Evolutionary conservation across 2,888 invertebrate species (phyloP).

Genomic region (Andrena dorsata): DNA sequence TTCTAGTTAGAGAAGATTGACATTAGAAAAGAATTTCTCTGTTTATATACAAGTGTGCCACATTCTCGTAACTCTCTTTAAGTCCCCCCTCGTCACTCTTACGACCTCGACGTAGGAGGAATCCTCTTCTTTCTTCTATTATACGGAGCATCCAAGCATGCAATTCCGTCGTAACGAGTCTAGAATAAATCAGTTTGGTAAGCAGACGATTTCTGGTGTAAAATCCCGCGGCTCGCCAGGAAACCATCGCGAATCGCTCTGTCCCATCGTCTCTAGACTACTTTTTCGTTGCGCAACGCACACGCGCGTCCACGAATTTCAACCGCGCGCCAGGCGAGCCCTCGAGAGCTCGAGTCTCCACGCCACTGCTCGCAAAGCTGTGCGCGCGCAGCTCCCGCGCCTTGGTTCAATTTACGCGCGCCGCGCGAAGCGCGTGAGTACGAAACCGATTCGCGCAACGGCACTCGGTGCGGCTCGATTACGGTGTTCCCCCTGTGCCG

Average conservation of each 20-base stretch:
- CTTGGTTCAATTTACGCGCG: conserved; percentile 43
- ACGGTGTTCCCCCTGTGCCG: conserved; percentile 52
- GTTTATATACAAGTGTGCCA: too few species aligned
- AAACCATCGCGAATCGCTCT: conserved; percentile 18
- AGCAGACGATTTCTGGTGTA: conserved; percentile 32
- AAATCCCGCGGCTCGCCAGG: conserved; percentile 23
- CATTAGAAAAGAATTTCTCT: too few species aligned
- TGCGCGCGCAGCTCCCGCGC: conserved; percentile 28
- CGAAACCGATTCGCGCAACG: conserved; percentile 47
- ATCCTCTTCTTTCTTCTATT: not conserved
- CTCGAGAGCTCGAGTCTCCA: not conserved
- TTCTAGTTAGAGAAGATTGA: too few species aligned
- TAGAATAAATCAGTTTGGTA: conserved; percentile 25
- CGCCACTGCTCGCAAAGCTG: conserved; percentile 24
- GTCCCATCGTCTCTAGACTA: not conserved
- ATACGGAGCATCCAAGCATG: conserved; percentile 15
- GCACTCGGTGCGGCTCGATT: conserved; percentile 22
- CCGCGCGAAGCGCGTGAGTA: conserved; percentile 5
- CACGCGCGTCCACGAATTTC: conserved; percentile 34
- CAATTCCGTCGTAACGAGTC: conserved; percentile 11
- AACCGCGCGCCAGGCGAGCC: conserved; percentile 12
- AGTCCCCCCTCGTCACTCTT: not conserved
- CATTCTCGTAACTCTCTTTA: too few species aligned
- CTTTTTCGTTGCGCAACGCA: conserved; percentile 24
- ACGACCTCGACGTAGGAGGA: too few species aligned